Evolutionary conservation across 2,888 invertebrate species (phyloP).

Genomic region (Drosophila nr. medialis): DNA sequence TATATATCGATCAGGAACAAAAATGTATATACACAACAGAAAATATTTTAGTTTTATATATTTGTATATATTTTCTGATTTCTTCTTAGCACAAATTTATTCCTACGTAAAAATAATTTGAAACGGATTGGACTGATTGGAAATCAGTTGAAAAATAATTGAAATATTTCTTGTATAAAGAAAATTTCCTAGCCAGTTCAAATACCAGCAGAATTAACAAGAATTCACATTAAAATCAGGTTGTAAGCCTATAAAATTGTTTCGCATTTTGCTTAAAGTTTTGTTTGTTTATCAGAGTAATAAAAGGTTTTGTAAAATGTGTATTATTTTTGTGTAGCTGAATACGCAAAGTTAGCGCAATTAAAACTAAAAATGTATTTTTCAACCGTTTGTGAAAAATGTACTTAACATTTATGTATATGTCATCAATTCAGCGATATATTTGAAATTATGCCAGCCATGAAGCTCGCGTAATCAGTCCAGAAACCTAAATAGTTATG

Average conservation of each 20-base stretch:
- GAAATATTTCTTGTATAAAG: neutral
- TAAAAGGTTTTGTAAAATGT: constrained; percentile 12
- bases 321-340: too few species aligned
- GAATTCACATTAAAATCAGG: neutral
- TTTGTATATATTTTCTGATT: neutral
- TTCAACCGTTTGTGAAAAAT: neutral
- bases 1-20: neutral
- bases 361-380: constrained; percentile 23
- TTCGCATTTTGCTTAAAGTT: neutral
- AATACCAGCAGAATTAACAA: neutral
- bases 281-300: constrained; percentile 18
- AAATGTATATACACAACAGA: neutral
- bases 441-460: constrained; percentile 30
- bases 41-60: neutral
- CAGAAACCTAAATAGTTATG: neutral
- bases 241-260: neutral
- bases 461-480: constrained; percentile 16
- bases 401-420: neutral
- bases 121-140: neutral
- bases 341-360: constrained; percentile 34
- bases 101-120: too few species aligned
- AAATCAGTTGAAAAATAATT: neutral
- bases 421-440: constrained; percentile 23
- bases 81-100: too few species aligned
- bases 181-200: neutral